Percentiles rank a stretch among this genome's conserved stretches.
phyloP scores from a whole-genome alignment of 1,140 invertebrate species.

The Tigriopus japonicus region DNA sequence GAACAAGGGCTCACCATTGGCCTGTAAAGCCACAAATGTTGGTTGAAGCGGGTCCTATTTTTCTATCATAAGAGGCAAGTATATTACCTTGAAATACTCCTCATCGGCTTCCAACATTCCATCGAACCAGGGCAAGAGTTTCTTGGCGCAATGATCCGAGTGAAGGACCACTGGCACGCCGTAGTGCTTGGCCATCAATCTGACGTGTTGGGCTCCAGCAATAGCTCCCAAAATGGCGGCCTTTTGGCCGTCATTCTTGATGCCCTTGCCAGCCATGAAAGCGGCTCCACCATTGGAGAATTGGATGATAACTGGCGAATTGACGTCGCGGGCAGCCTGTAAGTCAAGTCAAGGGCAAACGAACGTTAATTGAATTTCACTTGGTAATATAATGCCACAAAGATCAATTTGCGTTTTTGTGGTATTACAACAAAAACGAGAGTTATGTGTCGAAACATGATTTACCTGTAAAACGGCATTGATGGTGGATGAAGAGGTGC shows the following conservation, averaged over 20 bases:
- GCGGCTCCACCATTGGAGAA: slow-evolving; percentile 14
- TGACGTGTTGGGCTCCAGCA: slow-evolving; percentile 10
- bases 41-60: too few relatives aligned
- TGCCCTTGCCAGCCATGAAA: slow-evolving; percentile 14
- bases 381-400: too few relatives aligned
- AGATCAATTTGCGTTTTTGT: too few relatives aligned
- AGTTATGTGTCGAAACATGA: too few relatives aligned
- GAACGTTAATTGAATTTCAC: too few relatives aligned
- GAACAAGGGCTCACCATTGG: slow-evolving; percentile 12
- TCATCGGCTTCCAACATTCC: slow-evolving; percentile 15
- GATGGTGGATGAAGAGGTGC: slow-evolving; percentile 10
- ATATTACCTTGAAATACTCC: slow-evolving; percentile 8
- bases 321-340: slow-evolving; percentile 5
- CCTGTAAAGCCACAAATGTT: too few relatives aligned
- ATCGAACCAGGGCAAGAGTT: slow-evolving; percentile 14
- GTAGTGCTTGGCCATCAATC: slow-evolving; percentile 15
- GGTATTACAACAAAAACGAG: too few relatives aligned
- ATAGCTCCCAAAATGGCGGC: slow-evolving; percentile 7
- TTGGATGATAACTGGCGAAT: slow-evolving; percentile 12
- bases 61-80: too few relatives aligned
- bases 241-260: slow-evolving; percentile 13
- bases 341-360: too few relatives aligned
- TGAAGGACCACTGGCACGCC: slow-evolving; percentile 12
- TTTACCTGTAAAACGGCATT: slow-evolving; percentile 6
- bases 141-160: slow-evolving; percentile 14